Conservation (phyloP, 2,888 invertebrate species). For the Diaperis boleti region DNA sequence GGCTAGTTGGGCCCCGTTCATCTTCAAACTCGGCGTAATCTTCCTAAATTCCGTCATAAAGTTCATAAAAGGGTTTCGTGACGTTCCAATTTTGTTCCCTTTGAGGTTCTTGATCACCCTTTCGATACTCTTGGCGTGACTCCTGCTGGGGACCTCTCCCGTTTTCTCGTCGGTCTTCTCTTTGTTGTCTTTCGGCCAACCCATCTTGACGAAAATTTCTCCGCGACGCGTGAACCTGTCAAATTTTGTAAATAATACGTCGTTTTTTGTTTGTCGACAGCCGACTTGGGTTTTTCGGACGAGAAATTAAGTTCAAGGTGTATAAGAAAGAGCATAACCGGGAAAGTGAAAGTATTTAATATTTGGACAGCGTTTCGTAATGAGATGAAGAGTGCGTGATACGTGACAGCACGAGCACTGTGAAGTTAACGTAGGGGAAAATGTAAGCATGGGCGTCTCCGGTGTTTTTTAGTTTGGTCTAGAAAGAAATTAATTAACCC, state of each 20-base stretch:
- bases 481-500: no score
- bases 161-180: not conserved
- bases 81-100: constrained; percentile 7
- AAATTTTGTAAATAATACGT: not conserved
- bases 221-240: not conserved
- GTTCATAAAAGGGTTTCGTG: constrained; percentile 32
- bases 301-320: not conserved
- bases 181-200: constrained; percentile 13
- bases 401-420: not conserved
- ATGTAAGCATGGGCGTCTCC: no score
- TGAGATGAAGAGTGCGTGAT: not conserved
- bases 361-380: not conserved
- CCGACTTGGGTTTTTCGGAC: not conserved
- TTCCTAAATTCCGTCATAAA: constrained; percentile 33
- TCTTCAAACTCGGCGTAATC: constrained; percentile 16
- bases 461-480: no score
- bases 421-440: no score
- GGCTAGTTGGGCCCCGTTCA: constrained; percentile 24
- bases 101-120: not conserved
- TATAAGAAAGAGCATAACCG: not conserved
- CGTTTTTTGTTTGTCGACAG: not conserved
- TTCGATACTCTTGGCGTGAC: not conserved
- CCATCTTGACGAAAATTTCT: constrained; percentile 1
- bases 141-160: not conserved
- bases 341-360: not conserved